Evolutionary conservation across 2,888 invertebrate species (phyloP), one percentile per base, ranked within the genome.

Genomic region (Clunio marinus): DNA sequence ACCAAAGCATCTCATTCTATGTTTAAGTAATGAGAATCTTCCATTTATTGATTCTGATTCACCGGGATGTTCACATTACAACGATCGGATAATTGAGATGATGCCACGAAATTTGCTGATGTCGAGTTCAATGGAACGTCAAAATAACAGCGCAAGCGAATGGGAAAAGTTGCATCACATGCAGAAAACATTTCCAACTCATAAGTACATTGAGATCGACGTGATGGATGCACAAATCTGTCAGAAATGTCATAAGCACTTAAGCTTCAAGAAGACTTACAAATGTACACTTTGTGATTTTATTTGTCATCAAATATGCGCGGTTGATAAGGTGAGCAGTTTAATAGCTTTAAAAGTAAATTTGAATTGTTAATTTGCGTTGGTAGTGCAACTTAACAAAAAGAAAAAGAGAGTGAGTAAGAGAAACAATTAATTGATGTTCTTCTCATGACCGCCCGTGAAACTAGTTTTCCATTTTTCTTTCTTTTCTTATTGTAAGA

Each of bases 281-380:
- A 69, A 67, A 60, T 70, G 70, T 55, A 45, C 67, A 15, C 45
- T 62, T 7, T 70, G 70, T 67, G 70, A 69, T 45, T 55, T 69
- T 17, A 67, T 60, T 20, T 69, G 69, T 51, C 70, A 70, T 57
- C 60, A 70, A 17, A 32, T 46, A 37, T 70, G 70, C 25, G 58
- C 57, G 4, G 35, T 46, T 24, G 58, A 66, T 41, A 69, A 67
- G 69, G 69, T 69, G 46, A 69, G 69, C 46, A 20, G 13, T 1
- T 58, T 35, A 20, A 17, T 46, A 25, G 7, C n/a, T n/a, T 57
- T 24, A n/a, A 57, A 8, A 7, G 24, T 17, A 17, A 46, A 17
- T 25, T 57, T 20, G 15, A 27, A 60, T 22, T 17, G n/a, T 32
- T 62, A 41, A 62, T 25, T 27, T 28, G 46, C 41, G 62, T 62